A percentile compares a stretch with the other conserved stretches of the same genome.
phyloP scores from a whole-genome alignment of 2,888 invertebrate species.

The Apotomis turbidana region DNA sequence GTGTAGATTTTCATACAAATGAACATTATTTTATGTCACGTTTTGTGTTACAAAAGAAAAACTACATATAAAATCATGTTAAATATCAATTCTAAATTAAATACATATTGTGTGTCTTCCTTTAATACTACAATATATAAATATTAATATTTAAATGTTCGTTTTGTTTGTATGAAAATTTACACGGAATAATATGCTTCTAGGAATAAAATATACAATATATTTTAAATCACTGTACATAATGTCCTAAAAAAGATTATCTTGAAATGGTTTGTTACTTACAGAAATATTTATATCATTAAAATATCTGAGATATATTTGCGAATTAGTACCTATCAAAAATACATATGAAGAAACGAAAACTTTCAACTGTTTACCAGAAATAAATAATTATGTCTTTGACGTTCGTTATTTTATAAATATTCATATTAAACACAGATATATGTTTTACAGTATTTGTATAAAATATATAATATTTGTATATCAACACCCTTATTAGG shows the following conservation, averaged over 20 bases:
- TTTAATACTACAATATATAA: not conserved
- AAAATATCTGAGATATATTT: not conserved
- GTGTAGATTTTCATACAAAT: constrained; percentile 31
- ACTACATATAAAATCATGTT: not conserved
- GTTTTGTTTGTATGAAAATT: constrained; percentile 29
- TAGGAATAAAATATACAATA: constrained; percentile 29
- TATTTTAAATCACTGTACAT: constrained; percentile 32
- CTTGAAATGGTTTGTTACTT: constrained; percentile 19
- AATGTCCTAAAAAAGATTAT: constrained; percentile 11
- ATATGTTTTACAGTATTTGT: constrained; percentile 15
- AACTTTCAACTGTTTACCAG: not conserved
- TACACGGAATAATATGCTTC: constrained; percentile 1
- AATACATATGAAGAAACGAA: not conserved
- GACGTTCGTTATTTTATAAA: not conserved
- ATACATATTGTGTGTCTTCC: constrained; percentile 19
- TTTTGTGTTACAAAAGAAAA: not conserved
- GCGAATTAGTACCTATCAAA: not conserved
- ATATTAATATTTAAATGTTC: not conserved
- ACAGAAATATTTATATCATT: not conserved
- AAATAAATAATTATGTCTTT: not conserved
- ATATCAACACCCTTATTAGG: constrained; percentile 22
- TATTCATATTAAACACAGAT: constrained; percentile 7
- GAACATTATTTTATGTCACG: not conserved
- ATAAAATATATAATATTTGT: constrained; percentile 15
- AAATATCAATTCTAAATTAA: not conserved